Base-by-base conservation (phyloP, 2,113 vertebrate genomes). In the Pluvianellus socialis region DNA sequence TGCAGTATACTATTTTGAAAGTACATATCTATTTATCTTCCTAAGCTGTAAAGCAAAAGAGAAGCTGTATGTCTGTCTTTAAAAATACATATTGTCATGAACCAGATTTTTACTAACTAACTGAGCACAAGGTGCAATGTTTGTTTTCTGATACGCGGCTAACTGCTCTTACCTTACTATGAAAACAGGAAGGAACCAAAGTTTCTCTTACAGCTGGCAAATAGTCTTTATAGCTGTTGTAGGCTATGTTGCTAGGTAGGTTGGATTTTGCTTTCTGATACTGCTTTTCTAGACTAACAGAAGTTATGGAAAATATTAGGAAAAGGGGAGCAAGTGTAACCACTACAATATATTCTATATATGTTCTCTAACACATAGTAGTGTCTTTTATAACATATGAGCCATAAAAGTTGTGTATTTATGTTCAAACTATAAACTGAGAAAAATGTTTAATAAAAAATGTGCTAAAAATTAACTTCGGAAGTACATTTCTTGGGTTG, bases 351-450 rank as follows among this genome's bases (percentile, higher is more conserved):
- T 79, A 71, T 81, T 86, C 74, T 90, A 5, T 84, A 42, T 95
- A 93, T 90, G 49, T 96, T 97, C 97, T 97, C 92, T 97, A 97
- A 97, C 86, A 89, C 74, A 67, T 83, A 79, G 72, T 91, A 90
- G 58, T 86, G 71, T 92, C 26, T 95, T 96, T 91, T 95, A 73
- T 97, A 98, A 96, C 91, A 73, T 94, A 81, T 93, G 86, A 97
- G 92, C 96, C 95, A 93, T 95, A 92, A 94, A 96, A 89, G 33
- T 71, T 88, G 33, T 89, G 73, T 97, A 96, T 98, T 97, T 98
- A 97, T 97, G 91, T 95, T 77, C 30, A 70, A 94, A 96, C 56
- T 88, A 65, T 95, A 95, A 97, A 88, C 45, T 93, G 63, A 83
- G 33, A 88, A 95, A 91, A 92, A 80, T 58, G 20, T 96, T 97